Percentiles rank a stretch among this genome's conserved stretches.
Evolutionary conservation across 2,888 invertebrate species (phyloP).

Genomic region (Xanthorhoe designata): DNA sequence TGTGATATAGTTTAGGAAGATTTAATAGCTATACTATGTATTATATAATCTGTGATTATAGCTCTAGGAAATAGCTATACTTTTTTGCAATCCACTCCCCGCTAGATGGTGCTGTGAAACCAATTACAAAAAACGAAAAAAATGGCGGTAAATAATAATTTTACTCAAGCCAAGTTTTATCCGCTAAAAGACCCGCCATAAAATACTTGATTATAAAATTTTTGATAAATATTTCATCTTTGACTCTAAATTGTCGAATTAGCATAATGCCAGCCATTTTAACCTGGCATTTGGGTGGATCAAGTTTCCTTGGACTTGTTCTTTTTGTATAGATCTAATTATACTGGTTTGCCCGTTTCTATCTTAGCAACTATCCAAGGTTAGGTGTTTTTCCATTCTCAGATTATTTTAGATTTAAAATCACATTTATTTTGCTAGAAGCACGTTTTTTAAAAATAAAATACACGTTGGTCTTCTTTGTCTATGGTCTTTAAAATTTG

Average conservation of each 20-base stretch:
- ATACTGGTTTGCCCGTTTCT: conserved; percentile 45
- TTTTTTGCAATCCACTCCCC: conserved; percentile 9
- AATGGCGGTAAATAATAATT: neutral
- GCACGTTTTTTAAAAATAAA: conserved; percentile 1
- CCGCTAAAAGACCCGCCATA: conserved; percentile 1
- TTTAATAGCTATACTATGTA: too few species aligned
- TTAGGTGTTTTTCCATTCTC: conserved; percentile 47
- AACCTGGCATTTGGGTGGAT: conserved; percentile 52
- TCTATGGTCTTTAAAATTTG: conserved; percentile 1
- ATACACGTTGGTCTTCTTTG: neutral
- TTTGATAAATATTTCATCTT: conserved; percentile 40
- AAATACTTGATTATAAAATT: conserved; percentile 22
- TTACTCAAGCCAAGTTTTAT: too few species aligned
- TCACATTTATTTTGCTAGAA: conserved; percentile 19
- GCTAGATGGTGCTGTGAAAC: conserved; percentile 35
- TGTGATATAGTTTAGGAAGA: too few species aligned
- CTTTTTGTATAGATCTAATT: conserved; percentile 36
- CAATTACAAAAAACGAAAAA: conserved; percentile 10
- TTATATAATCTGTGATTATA: too few species aligned
- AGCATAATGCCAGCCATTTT: conserved; percentile 59
- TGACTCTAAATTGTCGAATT: conserved; percentile 57
- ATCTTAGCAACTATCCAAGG: conserved; percentile 43
- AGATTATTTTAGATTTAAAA: conserved; percentile 38
- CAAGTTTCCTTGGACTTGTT: conserved; percentile 34
- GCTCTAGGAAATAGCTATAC: too few species aligned